Base-by-base conservation (phyloP, 2,797 vertebrate species). In the Enteromius unitaeniatus region DNA sequence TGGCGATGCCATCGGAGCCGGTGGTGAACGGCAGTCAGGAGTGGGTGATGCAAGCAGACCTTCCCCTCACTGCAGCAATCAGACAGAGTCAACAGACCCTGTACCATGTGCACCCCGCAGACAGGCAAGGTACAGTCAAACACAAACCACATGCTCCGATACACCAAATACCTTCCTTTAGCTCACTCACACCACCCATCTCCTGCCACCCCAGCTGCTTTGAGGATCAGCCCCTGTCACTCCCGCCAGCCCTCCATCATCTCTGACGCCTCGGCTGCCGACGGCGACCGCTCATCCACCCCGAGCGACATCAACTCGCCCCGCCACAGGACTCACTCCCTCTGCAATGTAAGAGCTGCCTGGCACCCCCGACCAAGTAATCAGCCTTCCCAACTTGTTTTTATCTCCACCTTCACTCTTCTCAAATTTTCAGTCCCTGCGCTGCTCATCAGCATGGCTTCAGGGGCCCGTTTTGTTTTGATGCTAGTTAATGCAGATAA, bases 231-330 rank as follows among this genome's bases (percentile, higher is more conserved):
- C 87, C 97, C 97, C 81, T 98, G 97, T 87, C 98, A 99, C 88
- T 99, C 97, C 37, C 95, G 97, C 76, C 97, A 99, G 94, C 97
- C 97, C 40, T 98, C 97, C 23, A 93, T 98, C 93, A 97, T 99
- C 94, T 99, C 98, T 0, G 98, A 99, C 0, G 97, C 97, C 1
- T 99, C 97, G 0, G 96, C 95, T 0, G 96, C 96, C 0, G 97
- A 99, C 74, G 98, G 97, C 0, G 98, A 99, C 93, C 94, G 97
- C 51, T 99, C 97, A 0, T 99, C 97, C 86, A 99, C 98, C 0
- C 98, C 97, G 0, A 99, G 98, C 0, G 98, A 99, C 95, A 97
- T 99, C 95, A 99, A 99, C 94, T 99, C 98, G 0, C 98, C 98
- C 1, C 96, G 97, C 81, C 98, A 99, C 90, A 94, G 98, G 96